Evolutionary conservation across 2,113 vertebrate genomes (phyloP).

Genomic region (Pseudorhombus dupliciocellatus): DNA sequence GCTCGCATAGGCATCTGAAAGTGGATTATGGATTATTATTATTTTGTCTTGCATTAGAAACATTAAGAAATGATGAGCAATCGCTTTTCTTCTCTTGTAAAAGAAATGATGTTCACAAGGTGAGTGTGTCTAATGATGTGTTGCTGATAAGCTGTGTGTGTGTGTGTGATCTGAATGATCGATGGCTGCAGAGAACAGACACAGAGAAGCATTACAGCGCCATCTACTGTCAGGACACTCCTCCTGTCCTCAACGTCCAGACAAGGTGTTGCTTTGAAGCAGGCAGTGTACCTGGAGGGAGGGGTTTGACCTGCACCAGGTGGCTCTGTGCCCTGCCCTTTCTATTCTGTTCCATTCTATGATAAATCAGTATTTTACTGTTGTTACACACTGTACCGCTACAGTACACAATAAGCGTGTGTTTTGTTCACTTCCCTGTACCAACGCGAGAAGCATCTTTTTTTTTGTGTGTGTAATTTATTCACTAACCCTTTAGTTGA

Average conservation of each 20-base stretch:
- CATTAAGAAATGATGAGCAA: neutral
- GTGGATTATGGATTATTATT: neutral
- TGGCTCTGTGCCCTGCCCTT: neutral
- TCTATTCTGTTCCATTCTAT: neutral
- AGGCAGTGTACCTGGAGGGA: neutral
- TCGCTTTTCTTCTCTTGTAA: neutral
- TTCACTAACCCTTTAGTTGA: constrained; percentile 3
- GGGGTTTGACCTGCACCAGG: constrained; percentile 18
- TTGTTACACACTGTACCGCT: neutral
- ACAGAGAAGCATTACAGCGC: constrained; percentile 62
- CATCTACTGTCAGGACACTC: constrained; percentile 63
- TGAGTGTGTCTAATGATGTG: neutral
- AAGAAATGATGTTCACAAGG: neutral
- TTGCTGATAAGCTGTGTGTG: neutral
- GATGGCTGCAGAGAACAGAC: constrained; percentile 14
- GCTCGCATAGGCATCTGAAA: neutral
- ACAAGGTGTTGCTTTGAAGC: constrained; percentile 19
- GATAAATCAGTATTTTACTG: neutral
- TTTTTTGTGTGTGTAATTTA: neutral
- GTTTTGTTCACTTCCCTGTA: neutral
- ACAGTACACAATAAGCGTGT: neutral
- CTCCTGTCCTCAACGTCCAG: constrained; percentile 11
- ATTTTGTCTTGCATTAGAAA: no score
- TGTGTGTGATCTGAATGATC: constrained; percentile 31
- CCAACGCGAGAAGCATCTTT: neutral